Conservation (phyloP, 1,140 invertebrate species). For the Pectinophora gossypiella region DNA sequence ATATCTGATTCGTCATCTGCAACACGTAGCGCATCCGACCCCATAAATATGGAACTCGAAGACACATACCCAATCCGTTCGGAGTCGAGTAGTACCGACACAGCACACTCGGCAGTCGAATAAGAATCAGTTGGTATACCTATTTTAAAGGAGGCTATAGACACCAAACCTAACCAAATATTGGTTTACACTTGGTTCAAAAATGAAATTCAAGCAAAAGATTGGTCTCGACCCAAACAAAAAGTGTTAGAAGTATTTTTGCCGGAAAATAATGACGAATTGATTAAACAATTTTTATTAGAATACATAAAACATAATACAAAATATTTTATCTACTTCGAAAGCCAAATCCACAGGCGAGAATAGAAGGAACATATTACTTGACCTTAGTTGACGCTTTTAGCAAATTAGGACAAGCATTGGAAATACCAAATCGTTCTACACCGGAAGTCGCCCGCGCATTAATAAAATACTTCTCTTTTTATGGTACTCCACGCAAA, state of each 20-base stretch:
- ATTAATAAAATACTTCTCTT: no score
- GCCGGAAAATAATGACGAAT: constrained; percentile 1
- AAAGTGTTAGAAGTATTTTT: constrained; percentile 5
- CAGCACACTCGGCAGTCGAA: not conserved
- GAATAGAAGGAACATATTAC: no score
- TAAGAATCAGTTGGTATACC: not conserved
- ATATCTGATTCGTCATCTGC: no score
- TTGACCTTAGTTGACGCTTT: no score
- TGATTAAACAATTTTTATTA: constrained; percentile 3
- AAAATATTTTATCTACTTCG: constrained; percentile 9
- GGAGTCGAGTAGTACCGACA: not conserved
- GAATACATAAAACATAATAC: not conserved
- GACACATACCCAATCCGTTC: not conserved
- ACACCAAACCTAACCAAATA: constrained; percentile 8
- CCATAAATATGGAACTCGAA: no score
- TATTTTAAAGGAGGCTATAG: not conserved
- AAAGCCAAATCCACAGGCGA: not conserved
- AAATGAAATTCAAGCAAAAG: constrained; percentile 5
- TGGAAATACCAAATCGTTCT: no score
- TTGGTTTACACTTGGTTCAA: constrained; percentile 6
- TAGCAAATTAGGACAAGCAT: no score
- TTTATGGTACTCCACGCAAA: no score
- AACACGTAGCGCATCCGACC: no score
- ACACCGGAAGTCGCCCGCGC: no score
- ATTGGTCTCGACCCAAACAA: constrained; percentile 4